Evolutionary conservation across 2,888 invertebrate species (phyloP).

Genomic region (Amaurobius ferox): DNA sequence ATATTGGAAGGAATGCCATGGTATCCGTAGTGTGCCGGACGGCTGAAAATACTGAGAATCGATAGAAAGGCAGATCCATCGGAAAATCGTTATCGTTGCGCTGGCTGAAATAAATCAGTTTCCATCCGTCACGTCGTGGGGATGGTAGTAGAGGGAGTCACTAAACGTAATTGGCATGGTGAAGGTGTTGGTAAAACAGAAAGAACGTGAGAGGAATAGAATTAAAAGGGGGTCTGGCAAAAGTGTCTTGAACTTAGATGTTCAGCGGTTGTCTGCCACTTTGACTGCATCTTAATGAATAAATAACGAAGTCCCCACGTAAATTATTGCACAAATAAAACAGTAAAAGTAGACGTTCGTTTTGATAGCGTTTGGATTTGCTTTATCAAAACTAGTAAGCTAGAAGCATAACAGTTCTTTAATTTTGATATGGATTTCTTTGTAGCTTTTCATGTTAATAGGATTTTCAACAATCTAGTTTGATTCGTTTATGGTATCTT

Average conservation of each 20-base stretch:
- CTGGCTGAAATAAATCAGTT: constrained; percentile 60
- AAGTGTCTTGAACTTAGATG: not conserved
- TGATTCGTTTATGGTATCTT: too few species aligned
- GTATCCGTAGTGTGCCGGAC: constrained; percentile 35
- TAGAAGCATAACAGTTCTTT: too few species aligned
- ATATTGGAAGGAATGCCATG: constrained; percentile 29
- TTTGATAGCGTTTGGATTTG: too few species aligned
- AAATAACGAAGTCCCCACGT: too few species aligned
- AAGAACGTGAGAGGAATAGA: constrained; percentile 3
- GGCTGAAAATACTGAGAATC: constrained; percentile 46
- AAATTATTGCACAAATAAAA: too few species aligned
- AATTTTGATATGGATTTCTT: too few species aligned
- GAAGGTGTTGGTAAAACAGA: constrained; percentile 2
- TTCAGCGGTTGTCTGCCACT: too few species aligned
- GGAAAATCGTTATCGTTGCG: constrained; percentile 65
- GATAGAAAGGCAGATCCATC: constrained; percentile 52
- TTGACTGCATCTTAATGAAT: not conserved
- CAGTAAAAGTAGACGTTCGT: too few species aligned
- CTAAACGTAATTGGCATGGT: constrained; percentile 9
- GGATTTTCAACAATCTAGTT: too few species aligned
- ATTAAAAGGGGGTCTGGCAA: not conserved
- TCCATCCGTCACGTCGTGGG: constrained; percentile 13
- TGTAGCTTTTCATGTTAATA: too few species aligned
- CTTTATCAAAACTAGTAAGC: too few species aligned
- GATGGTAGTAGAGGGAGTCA: not conserved